phyloP scores from a whole-genome alignment of 2,888 invertebrate species.

The Argynnis bischoffii region DNA sequence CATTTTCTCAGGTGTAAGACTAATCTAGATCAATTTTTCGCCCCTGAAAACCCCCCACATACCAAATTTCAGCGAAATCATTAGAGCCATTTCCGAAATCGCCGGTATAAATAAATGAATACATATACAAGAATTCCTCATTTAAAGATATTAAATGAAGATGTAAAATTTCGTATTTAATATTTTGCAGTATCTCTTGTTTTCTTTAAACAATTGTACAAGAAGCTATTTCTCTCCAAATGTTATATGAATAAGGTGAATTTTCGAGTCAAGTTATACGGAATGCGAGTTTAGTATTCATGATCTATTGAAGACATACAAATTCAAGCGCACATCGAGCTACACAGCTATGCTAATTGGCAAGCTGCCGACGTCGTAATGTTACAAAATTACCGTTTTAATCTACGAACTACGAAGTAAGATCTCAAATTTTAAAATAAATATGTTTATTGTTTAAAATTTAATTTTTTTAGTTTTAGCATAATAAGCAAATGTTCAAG shows the following conservation, averaged over 20 bases:
- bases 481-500: no score
- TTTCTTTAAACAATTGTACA: neutral
- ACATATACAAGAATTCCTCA: no score
- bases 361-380: slow-evolving; percentile 28
- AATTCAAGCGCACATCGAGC: slow-evolving; percentile 19
- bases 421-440: neutral
- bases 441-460: neutral
- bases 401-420: slow-evolving; percentile 19
- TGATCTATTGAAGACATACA: slow-evolving; percentile 23
- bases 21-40: no score
- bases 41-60: no score
- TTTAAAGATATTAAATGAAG: no score
- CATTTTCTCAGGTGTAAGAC: no score
- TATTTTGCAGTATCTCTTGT: no score
- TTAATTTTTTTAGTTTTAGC: no score
- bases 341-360: slow-evolving; percentile 28
- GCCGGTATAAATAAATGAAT: no score
- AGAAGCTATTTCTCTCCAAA: neutral
- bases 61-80: no score
- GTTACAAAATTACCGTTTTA: slow-evolving; percentile 26
- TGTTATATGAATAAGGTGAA: neutral
- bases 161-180: no score
- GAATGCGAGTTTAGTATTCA: slow-evolving; percentile 21
- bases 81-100: no score
- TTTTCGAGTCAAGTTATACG: slow-evolving; percentile 9